Evolutionary conservation across 2,888 invertebrate species (phyloP), one percentile per base, ranked within the genome.

Genomic region (Autographa gamma): DNA sequence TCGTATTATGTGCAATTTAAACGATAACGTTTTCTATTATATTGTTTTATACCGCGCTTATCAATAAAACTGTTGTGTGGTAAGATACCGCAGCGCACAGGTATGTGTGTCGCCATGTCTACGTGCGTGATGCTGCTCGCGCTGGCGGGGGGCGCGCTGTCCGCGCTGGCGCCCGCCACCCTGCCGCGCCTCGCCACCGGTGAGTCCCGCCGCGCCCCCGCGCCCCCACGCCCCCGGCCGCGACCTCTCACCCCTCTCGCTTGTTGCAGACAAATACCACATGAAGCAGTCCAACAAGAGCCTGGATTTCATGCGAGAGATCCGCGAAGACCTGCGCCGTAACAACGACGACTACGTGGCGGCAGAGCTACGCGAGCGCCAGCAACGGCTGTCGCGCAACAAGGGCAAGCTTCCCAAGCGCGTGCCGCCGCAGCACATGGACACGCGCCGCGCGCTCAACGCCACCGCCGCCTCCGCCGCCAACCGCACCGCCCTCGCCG

Each of bases 321-420:
- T 92, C 25, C 90, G 86, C 72, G 64, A 85, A 5, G 79, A 88
- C 52, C 78, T 93, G 11, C 84, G 85, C 25, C 84, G 76, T 9
- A 88, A 91, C 73, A 92, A 93, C 62, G 92, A 93, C 34, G 92
- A 93, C 69, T 92, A 91, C 74, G 68, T 65, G 4, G 86, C 87
- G n/a, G 66, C 31, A 34, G 14, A 16, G 34, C 13, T 48, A 13
- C 9, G n/a, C 0, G 7, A 34, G 18, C 66, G 32, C 8, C 31
- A 0, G 14, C n/a, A 38, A 13, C 64, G 9, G 2, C 58, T 16
- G 31, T n/a, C 38, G 43, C 16, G 6, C 19, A 4, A 8, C n/a
- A 11, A 31, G 16, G 6, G 5, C 32, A 52, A 48, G 48, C 6
- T 38, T 11, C 18, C 8, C 16, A 25, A 31, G 32, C 62, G 34